Evolutionary conservation across 2,113 vertebrate genomes (phyloP), one percentile per base, ranked within the genome.

Genomic region (Brienomyrus brachyistius): DNA sequence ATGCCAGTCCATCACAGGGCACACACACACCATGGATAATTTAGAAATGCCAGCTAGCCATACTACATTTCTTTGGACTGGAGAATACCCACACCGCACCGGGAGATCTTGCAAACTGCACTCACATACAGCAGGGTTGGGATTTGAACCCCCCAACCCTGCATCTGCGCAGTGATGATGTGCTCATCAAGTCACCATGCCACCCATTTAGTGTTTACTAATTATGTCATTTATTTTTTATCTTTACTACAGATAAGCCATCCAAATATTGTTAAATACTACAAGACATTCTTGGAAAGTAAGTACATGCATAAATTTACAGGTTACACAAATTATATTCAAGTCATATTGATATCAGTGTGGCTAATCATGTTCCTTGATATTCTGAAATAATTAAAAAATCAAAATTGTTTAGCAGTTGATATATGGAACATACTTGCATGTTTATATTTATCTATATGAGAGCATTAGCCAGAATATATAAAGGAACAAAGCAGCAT

Each of bases 231-330:
- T 52, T 54, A 23, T 19, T 74, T 90, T 54, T 90, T 0, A 90
- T 93, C 87, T 74, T 89, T 45, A 27, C 93, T 94, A 10, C 62
- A 99, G 97, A 97, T 99, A 94, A 96, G 91, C 83, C 97, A 98
- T 83, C 97, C 97, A 40, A 98, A 99, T 89, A 90, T 98, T 91
- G 97, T 99, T 27, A 95, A 94, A 90, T 98, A 98, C 93, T 96
- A 98, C 91, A 98, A 96, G 95, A 98, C 97, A 15, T 98, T 98
- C 95, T 90, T 98, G 90, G 97, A 99, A 97, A 97, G 97, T 97
- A 95, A 96, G 96, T 95, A 90, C 91, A 89, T 89, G 54, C 47
- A 47, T 83, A 5, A 17, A 54, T 80, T 6, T 27, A 43, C 74
- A 19, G 35, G 5, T 80, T 80, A 11, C 59, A n/a, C 21, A 84